These are phyloP conservation scores for Dendropsophus ebraccatus DNA, from an alignment of 2,113 vertebrate species.

Conservation along the genomic window DNA sequence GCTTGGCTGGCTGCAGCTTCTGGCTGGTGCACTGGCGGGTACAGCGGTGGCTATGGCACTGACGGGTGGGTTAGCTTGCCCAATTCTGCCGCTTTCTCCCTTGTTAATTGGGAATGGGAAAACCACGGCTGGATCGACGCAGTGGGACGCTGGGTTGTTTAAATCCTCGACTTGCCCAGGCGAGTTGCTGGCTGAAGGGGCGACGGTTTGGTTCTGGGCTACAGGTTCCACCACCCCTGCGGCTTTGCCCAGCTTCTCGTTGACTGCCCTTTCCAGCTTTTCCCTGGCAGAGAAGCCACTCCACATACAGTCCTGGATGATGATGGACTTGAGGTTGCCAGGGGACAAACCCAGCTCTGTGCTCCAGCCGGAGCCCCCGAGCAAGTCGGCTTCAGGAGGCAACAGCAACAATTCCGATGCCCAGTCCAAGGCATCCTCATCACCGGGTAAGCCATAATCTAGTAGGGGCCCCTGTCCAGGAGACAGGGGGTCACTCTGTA, in stretches of 20 bases:
- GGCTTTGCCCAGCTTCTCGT: slow-evolving; percentile 87
- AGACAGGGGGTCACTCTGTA: slow-evolving; percentile 64
- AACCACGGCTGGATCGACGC: slow-evolving; percentile 88
- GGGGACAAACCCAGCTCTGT: slow-evolving; percentile 78
- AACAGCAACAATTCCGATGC: slow-evolving; percentile 90
- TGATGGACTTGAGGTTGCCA: slow-evolving; percentile 88
- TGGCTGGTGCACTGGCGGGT: slow-evolving; percentile 38
- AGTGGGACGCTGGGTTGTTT: slow-evolving; percentile 80
- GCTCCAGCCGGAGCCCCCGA: slow-evolving; percentile 81
- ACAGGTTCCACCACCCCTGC: slow-evolving; percentile 60
- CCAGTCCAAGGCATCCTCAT: slow-evolving; percentile 88
- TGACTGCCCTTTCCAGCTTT: slow-evolving; percentile 91
- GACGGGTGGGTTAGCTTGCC: slow-evolving; percentile 55
- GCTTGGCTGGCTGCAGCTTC: slow-evolving; percentile 54
- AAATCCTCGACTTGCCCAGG: slow-evolving; percentile 66
- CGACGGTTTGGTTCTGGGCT: slow-evolving; percentile 60
- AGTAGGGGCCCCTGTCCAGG: slow-evolving; percentile 68
- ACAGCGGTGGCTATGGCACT: slow-evolving; percentile 18
- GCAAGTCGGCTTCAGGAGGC: slow-evolving; percentile 82
- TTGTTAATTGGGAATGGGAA: slow-evolving; percentile 90
- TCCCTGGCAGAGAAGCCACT: slow-evolving; percentile 94
- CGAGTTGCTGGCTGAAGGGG: slow-evolving; percentile 19
- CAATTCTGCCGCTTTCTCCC: slow-evolving; percentile 68
- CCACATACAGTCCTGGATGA: slow-evolving; percentile 99
- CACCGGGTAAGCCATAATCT: slow-evolving; percentile 67